phyloP scores from a whole-genome alignment of 2,888 invertebrate species.

The Frankliniella intonsa region DNA sequence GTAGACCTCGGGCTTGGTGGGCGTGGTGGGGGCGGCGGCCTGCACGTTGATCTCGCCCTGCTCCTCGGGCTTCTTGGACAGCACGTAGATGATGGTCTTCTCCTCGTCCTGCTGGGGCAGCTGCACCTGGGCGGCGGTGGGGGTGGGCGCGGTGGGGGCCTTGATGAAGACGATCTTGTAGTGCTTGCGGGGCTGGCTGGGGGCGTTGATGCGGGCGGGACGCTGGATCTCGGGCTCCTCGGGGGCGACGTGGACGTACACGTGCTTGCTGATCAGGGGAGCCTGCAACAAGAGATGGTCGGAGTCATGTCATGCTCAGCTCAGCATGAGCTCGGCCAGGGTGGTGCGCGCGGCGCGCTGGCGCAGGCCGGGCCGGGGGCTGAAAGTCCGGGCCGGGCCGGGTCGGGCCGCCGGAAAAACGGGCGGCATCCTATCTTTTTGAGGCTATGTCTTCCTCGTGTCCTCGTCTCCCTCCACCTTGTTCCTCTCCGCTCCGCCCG shows the following conservation, averaged over 20 bases:
- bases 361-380: too few species aligned
- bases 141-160: constrained; percentile 36
- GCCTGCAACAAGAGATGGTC: background rate
- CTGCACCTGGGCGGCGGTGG: constrained; percentile 33
- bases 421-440: background rate
- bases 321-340: too few species aligned
- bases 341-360: too few species aligned
- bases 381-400: too few species aligned
- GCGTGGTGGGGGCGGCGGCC: constrained; percentile 29
- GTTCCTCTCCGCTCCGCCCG: background rate
- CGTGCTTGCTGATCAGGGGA: constrained; percentile 39
- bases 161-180: constrained; percentile 41
- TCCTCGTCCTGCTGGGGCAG: constrained; percentile 38
- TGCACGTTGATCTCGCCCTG: constrained; percentile 12
- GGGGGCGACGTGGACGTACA: constrained; percentile 48
- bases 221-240: constrained; percentile 33
- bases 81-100: constrained; percentile 36
- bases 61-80: constrained; percentile 35
- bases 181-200: constrained; percentile 39
- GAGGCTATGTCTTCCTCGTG: too few species aligned
- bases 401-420: too few species aligned
- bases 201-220: constrained; percentile 32
- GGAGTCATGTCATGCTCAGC: too few species aligned
- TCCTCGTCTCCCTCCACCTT: too few species aligned
- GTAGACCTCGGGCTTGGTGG: constrained; percentile 31